Conservation (phyloP, 2,888 invertebrate genomes). For the Cheilosia grossa region DNA sequence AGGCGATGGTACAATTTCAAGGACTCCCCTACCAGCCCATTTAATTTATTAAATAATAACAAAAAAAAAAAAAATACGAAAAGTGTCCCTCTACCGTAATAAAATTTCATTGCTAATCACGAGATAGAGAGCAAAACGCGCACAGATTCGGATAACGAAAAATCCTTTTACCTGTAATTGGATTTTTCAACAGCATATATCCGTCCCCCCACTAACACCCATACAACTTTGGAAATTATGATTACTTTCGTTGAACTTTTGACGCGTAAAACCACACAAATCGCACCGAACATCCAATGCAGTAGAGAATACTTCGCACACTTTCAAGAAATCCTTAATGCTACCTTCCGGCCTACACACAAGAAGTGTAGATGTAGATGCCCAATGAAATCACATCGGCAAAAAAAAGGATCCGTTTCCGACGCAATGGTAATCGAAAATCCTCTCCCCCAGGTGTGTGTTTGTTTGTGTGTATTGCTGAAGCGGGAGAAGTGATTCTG, state of each 20-base stretch:
- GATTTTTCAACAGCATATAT: conserved; percentile 52
- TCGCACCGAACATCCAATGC: conserved; percentile 32
- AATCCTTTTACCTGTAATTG: conserved; percentile 74
- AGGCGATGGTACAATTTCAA: conserved; percentile 44
- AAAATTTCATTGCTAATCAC: conserved; percentile 72
- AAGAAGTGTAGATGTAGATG: neutral
- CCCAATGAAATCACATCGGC: conserved; percentile 39
- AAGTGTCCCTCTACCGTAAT: conserved; percentile 66
- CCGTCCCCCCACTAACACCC: neutral
- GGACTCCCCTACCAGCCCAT: conserved; percentile 30
- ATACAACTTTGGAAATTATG: conserved; percentile 62
- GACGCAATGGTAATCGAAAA: conserved; percentile 63
- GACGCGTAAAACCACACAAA: conserved; percentile 68
- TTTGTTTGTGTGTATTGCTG: neutral
- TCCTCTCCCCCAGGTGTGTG: conserved; percentile 40
- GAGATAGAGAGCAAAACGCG: conserved; percentile 20
- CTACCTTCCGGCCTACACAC: conserved; percentile 48
- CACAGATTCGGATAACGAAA: conserved; percentile 60
- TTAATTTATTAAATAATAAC: conserved; percentile 72
- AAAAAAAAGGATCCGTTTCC: conserved; percentile 30
- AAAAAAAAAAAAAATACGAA: conserved; percentile 11
- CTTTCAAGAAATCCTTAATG: conserved; percentile 49
- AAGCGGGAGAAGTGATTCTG: conserved; percentile 58
- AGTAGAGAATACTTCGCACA: conserved; percentile 18
- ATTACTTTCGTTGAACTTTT: conserved; percentile 70